phyloP scores from a whole-genome alignment of 1,140 invertebrate genomes.

The Arctopsyche grandis region DNA sequence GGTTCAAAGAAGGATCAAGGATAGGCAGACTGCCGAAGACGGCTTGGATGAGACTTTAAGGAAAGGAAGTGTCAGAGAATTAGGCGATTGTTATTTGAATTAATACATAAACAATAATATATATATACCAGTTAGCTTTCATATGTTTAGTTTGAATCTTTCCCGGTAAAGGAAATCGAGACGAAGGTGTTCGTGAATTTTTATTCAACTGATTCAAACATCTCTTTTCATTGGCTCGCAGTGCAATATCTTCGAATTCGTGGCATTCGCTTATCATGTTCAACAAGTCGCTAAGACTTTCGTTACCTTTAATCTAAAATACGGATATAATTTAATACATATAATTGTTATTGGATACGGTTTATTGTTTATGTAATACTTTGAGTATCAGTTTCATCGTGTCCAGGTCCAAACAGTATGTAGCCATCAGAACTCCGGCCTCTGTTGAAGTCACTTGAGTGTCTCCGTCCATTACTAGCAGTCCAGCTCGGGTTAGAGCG shows the following conservation, averaged over 20 bases:
- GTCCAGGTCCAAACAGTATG: constrained; percentile 72
- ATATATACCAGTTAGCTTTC: constrained; percentile 74
- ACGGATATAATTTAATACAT: background rate
- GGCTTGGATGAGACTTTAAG: constrained; percentile 78
- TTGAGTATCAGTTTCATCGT: constrained; percentile 74
- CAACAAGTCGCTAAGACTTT: constrained; percentile 62
- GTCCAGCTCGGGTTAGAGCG: constrained; percentile 65
- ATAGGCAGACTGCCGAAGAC: constrained; percentile 76
- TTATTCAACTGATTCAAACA: constrained; percentile 72
- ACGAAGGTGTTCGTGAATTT: constrained; percentile 65
- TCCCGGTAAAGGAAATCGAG: constrained; percentile 70
- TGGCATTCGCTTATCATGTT: constrained; percentile 67
- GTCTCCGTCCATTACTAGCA: constrained; percentile 70
- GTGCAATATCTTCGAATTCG: constrained; percentile 71
- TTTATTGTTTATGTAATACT: constrained; percentile 56
- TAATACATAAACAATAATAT: constrained; percentile 22
- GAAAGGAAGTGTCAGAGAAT: background rate
- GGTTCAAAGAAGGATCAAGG: constrained; percentile 72
- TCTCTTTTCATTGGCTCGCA: constrained; percentile 71
- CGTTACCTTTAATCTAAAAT: constrained; percentile 63
- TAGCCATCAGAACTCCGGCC: constrained; percentile 73
- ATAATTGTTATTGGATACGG: constrained; percentile 26
- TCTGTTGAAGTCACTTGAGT: constrained; percentile 69
- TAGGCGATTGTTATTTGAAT: background rate
- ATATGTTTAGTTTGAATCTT: constrained; percentile 72